Conservation (phyloP, 2,888 invertebrate species). For the Gortyna flavago region DNA sequence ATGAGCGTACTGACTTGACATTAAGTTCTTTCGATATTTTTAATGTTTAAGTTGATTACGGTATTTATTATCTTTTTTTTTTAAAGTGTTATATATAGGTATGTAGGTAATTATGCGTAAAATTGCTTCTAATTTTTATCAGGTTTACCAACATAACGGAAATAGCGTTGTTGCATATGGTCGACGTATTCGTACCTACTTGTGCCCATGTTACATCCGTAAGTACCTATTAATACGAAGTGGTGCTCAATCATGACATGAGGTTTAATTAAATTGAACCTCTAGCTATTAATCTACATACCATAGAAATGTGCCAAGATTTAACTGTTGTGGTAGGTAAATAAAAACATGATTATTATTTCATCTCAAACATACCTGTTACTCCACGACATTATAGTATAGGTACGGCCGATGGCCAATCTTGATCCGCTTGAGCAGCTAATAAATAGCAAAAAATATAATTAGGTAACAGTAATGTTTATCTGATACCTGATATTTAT, state of each 20-base stretch:
- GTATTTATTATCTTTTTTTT: constrained; percentile 2
- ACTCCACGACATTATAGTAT: constrained; percentile 78
- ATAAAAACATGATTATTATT: constrained; percentile 14
- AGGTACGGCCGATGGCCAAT: constrained; percentile 67
- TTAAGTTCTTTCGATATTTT: constrained; percentile 9
- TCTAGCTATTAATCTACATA: background rate
- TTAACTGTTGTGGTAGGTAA: constrained; percentile 3
- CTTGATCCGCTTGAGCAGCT: constrained; percentile 80
- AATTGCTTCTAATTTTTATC: constrained; percentile 9
- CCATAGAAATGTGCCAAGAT: constrained; percentile 2
- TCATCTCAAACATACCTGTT: constrained; percentile 78
- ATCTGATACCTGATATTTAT: constrained; percentile 43
- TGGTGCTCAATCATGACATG: background rate
- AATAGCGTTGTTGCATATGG: constrained; percentile 5
- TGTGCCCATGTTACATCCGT: constrained; percentile 15
- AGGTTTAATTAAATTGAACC: background rate
- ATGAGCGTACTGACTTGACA: constrained; percentile 22
- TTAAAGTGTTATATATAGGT: accelerated
- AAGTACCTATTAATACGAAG: constrained; percentile 18
- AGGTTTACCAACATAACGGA: constrained; percentile 34
- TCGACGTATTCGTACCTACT: background rate
- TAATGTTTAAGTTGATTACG: background rate
- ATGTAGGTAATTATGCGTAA: background rate
- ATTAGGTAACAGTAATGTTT: constrained; percentile 49
- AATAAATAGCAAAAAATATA: constrained; percentile 70